A percentile compares a stretch with the other conserved stretches of the same genome.
These are phyloP conservation scores for Pantherophis guttatus DNA, from an alignment of 2,113 vertebrate genomes.

Conservation along the genomic window DNA sequence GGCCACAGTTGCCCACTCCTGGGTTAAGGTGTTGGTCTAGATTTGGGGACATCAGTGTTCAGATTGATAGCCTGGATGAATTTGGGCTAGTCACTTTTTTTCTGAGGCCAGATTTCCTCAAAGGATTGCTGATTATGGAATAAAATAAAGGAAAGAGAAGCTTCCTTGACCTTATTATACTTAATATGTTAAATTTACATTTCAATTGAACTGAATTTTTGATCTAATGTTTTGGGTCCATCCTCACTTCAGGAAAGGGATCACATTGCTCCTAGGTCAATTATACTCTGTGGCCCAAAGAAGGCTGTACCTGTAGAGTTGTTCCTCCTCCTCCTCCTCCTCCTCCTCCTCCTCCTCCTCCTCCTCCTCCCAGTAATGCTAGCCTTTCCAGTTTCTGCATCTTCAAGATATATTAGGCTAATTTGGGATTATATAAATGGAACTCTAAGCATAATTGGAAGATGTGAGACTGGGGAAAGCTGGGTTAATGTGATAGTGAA, in stretches of 20 bases:
- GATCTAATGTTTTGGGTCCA: neutral
- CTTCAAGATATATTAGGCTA: neutral
- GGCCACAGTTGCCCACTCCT: too few species aligned
- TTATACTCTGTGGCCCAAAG: neutral
- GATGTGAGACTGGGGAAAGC: neutral
- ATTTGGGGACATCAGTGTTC: neutral
- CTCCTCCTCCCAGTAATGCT: neutral
- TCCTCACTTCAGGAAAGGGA: neutral
- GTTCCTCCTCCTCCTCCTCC: rapidly evolving
- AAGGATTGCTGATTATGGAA: neutral
- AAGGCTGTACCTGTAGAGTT: neutral
- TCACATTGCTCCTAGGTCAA: neutral
- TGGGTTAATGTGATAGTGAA: neutral
- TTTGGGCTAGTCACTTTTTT: neutral
- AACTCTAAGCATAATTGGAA: neutral
- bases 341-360: rapidly evolving
- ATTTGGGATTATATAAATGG: neutral
- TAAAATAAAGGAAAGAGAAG: neutral
- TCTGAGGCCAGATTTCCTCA: neutral
- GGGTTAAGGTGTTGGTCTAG: neutral
- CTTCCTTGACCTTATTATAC: neutral
- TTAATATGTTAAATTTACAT: neutral
- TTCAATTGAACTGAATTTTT: neutral
- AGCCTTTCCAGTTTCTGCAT: neutral
- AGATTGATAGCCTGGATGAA: neutral